Percentiles rank a stretch among this genome's conserved stretches.
Conservation (phyloP, 2,888 invertebrate genomes). For the Drosophila infuscata region DNA sequence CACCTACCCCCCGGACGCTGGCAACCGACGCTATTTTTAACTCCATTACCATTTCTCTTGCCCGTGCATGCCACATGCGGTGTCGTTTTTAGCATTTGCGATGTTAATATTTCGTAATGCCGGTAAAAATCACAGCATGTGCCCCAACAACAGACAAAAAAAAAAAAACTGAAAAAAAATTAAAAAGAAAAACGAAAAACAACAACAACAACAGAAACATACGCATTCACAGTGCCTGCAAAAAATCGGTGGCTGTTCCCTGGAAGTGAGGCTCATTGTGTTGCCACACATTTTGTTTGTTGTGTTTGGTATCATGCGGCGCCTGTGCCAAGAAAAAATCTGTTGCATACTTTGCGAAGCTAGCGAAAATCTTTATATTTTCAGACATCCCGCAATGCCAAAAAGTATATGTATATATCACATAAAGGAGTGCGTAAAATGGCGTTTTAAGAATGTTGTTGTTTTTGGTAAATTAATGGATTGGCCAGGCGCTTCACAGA, state of each 20-base stretch:
- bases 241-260: constrained; percentile 58
- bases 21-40: constrained; percentile 37
- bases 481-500: constrained; percentile 10
- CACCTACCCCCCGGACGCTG: neutral
- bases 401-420: constrained; percentile 19
- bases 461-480: constrained; percentile 42
- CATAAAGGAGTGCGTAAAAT: constrained; percentile 26
- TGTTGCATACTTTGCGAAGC: constrained; percentile 68
- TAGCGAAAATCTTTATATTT: constrained; percentile 62
- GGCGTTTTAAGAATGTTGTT: constrained; percentile 42
- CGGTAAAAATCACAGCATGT: constrained; percentile 77
- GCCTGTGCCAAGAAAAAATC: constrained; percentile 64
- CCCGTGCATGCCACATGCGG: constrained; percentile 56
- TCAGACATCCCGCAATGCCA: constrained; percentile 60
- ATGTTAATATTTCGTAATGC: constrained; percentile 77
- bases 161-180: constrained; percentile 1
- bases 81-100: constrained; percentile 55
- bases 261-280: constrained; percentile 31
- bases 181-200: constrained; percentile 5
- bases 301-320: constrained; percentile 62
- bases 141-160: constrained; percentile 38
- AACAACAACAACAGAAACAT: neutral
- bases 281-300: constrained; percentile 25
- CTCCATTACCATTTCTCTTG: constrained; percentile 52
- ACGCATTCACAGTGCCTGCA: constrained; percentile 45